Percentiles rank a stretch among this genome's conserved stretches.
Conservation (phyloP, 2,888 invertebrate genomes). For the Agonum fuliginosum region DNA sequence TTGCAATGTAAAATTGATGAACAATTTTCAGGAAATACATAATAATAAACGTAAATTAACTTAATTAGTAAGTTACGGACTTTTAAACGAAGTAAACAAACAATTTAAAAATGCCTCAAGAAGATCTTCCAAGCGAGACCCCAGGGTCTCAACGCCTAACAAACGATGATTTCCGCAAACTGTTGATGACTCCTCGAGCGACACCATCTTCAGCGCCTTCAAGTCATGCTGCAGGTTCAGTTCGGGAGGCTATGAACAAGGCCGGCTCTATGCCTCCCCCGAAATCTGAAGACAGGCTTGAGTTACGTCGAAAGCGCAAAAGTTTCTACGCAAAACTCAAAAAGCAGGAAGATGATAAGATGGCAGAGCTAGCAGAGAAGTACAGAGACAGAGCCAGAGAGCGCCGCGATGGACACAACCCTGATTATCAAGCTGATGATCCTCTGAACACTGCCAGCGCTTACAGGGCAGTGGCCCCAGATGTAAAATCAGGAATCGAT, state of each 20-base stretch:
- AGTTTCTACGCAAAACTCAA: constrained; percentile 95
- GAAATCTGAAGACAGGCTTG: constrained; percentile 83
- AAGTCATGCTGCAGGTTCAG: constrained; percentile 75
- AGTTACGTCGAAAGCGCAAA: constrained; percentile 93
- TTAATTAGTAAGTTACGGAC: not conserved
- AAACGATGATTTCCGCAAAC: constrained; percentile 97
- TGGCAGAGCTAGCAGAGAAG: constrained; percentile 94
- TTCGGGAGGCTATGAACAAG: constrained; percentile 82
- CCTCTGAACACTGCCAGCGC: constrained; percentile 86
- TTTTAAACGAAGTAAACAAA: not conserved
- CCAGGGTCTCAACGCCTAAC: constrained; percentile 89
- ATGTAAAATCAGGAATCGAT: constrained; percentile 94
- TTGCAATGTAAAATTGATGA: too few species aligned
- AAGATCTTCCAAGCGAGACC: constrained; percentile 76
- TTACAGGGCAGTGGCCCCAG: constrained; percentile 93
- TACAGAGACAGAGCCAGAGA: constrained; percentile 95
- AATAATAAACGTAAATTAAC: too few species aligned
- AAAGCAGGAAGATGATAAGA: constrained; percentile 95
- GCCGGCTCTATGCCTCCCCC: constrained; percentile 70
- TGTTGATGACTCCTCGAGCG: constrained; percentile 94
- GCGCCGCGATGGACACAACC: constrained; percentile 88
- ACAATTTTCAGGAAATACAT: too few species aligned
- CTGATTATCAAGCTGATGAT: constrained; percentile 88
- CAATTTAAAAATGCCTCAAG: constrained; percentile 72
- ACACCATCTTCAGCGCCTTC: constrained; percentile 78